These are phyloP conservation scores for Kryptolebias ocellatus DNA, from an alignment of 2,797 vertebrate species.

Conservation along the genomic window DNA sequence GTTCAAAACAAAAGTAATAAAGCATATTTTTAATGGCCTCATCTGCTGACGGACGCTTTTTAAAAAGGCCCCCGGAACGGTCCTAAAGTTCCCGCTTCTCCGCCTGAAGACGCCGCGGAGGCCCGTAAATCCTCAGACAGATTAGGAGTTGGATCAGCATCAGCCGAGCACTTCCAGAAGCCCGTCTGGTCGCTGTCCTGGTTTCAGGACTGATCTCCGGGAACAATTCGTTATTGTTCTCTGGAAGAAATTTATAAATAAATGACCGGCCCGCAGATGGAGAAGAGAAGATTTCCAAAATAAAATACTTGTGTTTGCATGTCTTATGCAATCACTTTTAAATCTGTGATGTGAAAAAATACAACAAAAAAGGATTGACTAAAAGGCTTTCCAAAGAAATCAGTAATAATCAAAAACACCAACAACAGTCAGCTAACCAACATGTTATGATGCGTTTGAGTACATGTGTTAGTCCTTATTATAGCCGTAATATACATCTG, in stretches of 20 bases:
- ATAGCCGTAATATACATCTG: no score
- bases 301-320: slow-evolving; percentile 3
- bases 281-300: slow-evolving; percentile 30
- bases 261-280: slow-evolving; percentile 1
- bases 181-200: slow-evolving; percentile 7
- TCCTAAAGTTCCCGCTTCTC: slow-evolving; percentile 12
- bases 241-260: slow-evolving; percentile 2
- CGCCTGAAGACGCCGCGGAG: slow-evolving; percentile 19
- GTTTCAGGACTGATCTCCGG: slow-evolving; percentile 34
- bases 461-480: no score
- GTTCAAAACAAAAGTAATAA: neutral
- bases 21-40: neutral
- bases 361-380: no score
- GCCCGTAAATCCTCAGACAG: slow-evolving; percentile 33
- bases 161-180: slow-evolving; percentile 30
- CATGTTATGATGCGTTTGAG: no score
- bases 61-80: slow-evolving; percentile 1
- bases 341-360: no score
- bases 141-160: slow-evolving; percentile 18
- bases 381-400: no score
- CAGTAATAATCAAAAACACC: no score
- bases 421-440: no score
- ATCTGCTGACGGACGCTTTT: slow-evolving; percentile 1
- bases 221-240: slow-evolving; percentile 19
- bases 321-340: slow-evolving; percentile 42